phyloP scores from a whole-genome alignment of 2,797 vertebrate genomes.

The Poecilia gillii region DNA sequence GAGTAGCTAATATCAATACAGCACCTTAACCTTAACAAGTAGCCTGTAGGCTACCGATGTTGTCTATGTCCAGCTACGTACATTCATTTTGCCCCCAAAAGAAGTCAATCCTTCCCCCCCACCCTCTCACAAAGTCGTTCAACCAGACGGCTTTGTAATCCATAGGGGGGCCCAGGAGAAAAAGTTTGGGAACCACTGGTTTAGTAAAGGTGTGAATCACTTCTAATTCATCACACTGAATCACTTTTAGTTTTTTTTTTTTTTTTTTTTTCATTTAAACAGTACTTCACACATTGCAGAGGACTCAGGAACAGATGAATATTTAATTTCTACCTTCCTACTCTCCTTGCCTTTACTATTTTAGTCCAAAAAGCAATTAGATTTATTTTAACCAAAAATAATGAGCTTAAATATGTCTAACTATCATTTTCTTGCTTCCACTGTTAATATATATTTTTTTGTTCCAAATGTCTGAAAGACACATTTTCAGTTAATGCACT shows the following conservation, averaged over 20 bases:
- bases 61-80: too few species aligned
- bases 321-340: not conserved
- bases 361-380: not conserved
- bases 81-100: too few species aligned
- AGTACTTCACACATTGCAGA: not conserved
- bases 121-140: too few species aligned
- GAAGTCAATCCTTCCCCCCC: too few species aligned
- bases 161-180: too few species aligned
- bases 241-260: too few species aligned
- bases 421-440: not conserved
- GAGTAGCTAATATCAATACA: too few species aligned
- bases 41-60: too few species aligned
- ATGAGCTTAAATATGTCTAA: not conserved
- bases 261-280: not conserved
- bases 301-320: not conserved
- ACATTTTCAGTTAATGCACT: not conserved
- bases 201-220: not conserved
- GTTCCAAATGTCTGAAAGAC: not conserved
- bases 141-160: too few species aligned
- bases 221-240: too few species aligned
- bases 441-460: not conserved
- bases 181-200: too few species aligned
- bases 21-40: too few species aligned
- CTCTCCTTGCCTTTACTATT: not conserved
- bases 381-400: not conserved